Percentiles rank a stretch among this genome's conserved stretches.
phyloP scores from a whole-genome alignment of 2,888 invertebrate genomes.

The Mactromeris polynyma region DNA sequence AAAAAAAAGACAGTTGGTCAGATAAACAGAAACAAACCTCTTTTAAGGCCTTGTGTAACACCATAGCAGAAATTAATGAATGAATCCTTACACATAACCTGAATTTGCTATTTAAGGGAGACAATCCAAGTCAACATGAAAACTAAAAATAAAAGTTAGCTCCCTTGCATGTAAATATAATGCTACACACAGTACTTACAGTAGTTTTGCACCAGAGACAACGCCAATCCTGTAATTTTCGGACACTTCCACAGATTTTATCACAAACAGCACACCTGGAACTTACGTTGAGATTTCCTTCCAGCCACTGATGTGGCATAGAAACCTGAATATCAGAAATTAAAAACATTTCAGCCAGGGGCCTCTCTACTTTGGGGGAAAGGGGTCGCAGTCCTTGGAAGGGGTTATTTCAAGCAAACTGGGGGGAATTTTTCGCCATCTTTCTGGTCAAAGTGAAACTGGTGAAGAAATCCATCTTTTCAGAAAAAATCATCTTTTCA shows the following conservation, averaged over 20 bases:
- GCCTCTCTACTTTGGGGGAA: background rate
- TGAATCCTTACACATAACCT: too few relatives aligned
- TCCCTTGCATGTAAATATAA: background rate
- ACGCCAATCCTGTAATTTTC: conserved; percentile 97
- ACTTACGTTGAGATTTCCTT: conserved; percentile 98
- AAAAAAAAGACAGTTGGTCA: too few relatives aligned
- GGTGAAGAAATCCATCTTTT: too few relatives aligned
- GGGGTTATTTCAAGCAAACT: too few relatives aligned
- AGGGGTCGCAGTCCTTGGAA: too few relatives aligned
- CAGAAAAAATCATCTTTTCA: too few relatives aligned
- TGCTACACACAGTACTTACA: conserved; percentile 81
- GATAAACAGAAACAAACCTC: too few relatives aligned
- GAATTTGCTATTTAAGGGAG: background rate
- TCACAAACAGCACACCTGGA: conserved; percentile 97
- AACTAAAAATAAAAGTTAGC: background rate
- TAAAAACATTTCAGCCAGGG: too few relatives aligned
- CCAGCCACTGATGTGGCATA: conserved; percentile 99
- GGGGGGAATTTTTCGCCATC: too few relatives aligned
- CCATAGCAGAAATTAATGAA: too few relatives aligned
- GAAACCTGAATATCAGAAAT: conserved; percentile 78
- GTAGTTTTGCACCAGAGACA: conserved; percentile 98
- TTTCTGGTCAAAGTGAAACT: too few relatives aligned
- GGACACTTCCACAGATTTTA: conserved; percentile 98
- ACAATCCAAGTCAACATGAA: background rate
- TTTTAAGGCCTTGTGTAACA: too few relatives aligned